Evolutionary conservation across 2,888 invertebrate species (phyloP), one percentile per base, ranked within the genome.

Genomic region (Ochropleura leucogaster): DNA sequence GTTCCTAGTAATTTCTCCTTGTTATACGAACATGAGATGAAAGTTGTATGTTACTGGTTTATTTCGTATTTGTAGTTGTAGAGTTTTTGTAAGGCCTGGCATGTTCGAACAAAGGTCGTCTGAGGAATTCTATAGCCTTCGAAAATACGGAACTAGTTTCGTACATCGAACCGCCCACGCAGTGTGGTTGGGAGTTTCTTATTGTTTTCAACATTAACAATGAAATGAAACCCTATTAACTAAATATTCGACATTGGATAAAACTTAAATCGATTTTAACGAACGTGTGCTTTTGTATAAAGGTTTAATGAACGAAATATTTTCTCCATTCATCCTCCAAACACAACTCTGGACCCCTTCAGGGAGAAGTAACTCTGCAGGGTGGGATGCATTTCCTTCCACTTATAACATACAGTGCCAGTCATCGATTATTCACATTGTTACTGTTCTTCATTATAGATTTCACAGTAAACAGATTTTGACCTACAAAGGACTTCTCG

Each of bases 291-390:
- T 66, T 73, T 57, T 46, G 69, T 63, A 72, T 18, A 57, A 72
- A 72, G 53, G 60, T 51, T 74, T 68, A 72, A 79, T 47, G 69
- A 75, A 80, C 57, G 60, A 51, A 44, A 62, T 49, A n/a, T 55
- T 72, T 72, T 60, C 57, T 72, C 68, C 46, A 14, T 30, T 60
- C 79, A 83, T 83, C 84, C 63, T 72, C 80, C 70, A 70, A 80
- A 53, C 60, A 55, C 62, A 53, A 53, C 68, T 63, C 68, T 46
- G 30, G 46, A 46, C 18, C 16, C 16, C 57, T 57, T 57, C 8
- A 59, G 9, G 59, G 59, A 8, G 57, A 55, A 55, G 20, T 8
- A 16, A 16, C 59, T 59, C 9, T 16, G 30, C 30, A 4, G 4
- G 18, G 44, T 2, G 40, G 46, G 7, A 7, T 68, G 72, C 72